These are phyloP conservation scores for Microtus oregoni DNA, from an alignment of 2,113 vertebrate genomes.

Conservation along the genomic window DNA sequence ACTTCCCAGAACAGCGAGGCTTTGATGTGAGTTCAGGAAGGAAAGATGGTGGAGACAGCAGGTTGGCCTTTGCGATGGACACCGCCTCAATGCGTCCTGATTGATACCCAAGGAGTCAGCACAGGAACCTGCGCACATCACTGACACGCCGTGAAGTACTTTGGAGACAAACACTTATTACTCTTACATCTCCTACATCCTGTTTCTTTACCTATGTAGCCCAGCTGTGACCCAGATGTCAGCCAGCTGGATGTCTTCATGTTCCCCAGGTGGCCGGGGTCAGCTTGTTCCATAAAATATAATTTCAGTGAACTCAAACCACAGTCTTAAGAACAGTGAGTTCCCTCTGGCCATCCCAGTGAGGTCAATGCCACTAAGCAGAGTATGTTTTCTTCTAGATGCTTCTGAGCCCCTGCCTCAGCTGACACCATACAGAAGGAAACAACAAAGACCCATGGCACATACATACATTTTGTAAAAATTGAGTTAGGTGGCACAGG, in stretches of 20 bases:
- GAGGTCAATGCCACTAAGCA: background rate
- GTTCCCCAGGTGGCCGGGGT: background rate
- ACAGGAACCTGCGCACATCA: background rate
- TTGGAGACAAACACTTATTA: background rate
- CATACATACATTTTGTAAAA: background rate
- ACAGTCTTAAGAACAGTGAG: background rate
- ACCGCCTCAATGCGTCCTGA: background rate
- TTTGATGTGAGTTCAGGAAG: background rate
- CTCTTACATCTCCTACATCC: background rate
- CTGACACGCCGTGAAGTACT: background rate
- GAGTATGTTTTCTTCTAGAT: background rate
- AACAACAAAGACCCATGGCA: background rate
- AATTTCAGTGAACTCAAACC: conserved; percentile 39
- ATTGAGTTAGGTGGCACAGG: background rate
- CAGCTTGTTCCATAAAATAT: conserved; percentile 50
- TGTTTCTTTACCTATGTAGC: conserved; percentile 31
- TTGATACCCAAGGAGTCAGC: background rate
- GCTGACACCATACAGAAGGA: background rate
- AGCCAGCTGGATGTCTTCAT: conserved; percentile 36
- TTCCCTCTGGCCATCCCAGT: background rate
- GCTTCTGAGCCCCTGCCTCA: background rate
- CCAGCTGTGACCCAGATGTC: conserved; percentile 26
- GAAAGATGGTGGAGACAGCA: background rate
- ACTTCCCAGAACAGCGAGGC: background rate
- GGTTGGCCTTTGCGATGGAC: background rate